Percentiles rank a stretch among this genome's conserved stretches.
phyloP scores from a whole-genome alignment of 2,888 invertebrate genomes.

The Craniophora ligustri region DNA sequence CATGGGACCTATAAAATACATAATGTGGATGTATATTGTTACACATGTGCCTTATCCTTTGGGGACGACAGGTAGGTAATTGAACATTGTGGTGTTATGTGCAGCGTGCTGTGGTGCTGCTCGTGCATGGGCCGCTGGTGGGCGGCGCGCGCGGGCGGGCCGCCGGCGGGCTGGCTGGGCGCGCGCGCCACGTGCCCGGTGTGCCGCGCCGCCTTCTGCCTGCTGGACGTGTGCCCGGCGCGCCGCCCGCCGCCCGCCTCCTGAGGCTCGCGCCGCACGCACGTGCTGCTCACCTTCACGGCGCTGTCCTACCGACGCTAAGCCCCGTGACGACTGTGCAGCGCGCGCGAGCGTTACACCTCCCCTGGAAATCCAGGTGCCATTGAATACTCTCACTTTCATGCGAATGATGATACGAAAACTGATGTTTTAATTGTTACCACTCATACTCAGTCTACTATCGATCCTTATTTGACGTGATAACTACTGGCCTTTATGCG shows the following conservation, averaged over 20 bases:
- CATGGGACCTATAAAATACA: too few relatives aligned
- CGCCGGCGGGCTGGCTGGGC: slow-evolving; percentile 93
- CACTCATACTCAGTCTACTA: neutral
- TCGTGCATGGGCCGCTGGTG: slow-evolving; percentile 96
- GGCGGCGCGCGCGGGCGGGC: slow-evolving; percentile 93
- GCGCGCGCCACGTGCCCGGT: slow-evolving; percentile 96
- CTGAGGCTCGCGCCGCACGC: slow-evolving; percentile 19
- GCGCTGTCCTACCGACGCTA: slow-evolving; percentile 8
- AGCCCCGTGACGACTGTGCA: neutral
- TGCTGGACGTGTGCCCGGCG: slow-evolving; percentile 93
- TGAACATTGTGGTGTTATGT: neutral
- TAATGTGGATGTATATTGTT: too few relatives aligned
- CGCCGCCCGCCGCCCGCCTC: slow-evolving; percentile 18
- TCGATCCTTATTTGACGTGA: neutral
- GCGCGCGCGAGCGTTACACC: neutral
- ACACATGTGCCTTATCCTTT: too few relatives aligned
- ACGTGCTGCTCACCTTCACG: slow-evolving; percentile 14
- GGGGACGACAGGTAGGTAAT: neutral
- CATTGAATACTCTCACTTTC: too few relatives aligned
- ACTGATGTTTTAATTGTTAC: neutral
- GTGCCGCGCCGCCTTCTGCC: slow-evolving; percentile 94
- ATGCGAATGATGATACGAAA: neutral
- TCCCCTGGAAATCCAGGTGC: neutral
- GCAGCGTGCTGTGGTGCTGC: slow-evolving; percentile 96
- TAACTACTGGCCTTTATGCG: neutral